Evolutionary conservation across 2,888 invertebrate genomes (phyloP), one percentile per base, ranked within the genome.

Genomic region (Eledona agricola): DNA sequence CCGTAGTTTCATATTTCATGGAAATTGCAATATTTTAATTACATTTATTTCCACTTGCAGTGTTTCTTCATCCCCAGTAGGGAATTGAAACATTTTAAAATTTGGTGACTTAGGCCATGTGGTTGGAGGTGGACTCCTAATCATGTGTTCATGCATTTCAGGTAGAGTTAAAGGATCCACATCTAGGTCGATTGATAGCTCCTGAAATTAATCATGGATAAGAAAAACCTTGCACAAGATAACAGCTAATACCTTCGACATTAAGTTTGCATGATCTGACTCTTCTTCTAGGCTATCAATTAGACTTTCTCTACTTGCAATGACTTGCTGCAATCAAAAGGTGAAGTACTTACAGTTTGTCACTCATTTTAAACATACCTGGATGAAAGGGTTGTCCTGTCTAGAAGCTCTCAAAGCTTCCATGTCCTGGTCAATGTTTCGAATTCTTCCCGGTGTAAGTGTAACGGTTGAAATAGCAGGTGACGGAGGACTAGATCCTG

Each of bases 351-450:
- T 12, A 1, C 17, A 5, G 9, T 11, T 13, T 13, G 32, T 17
- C 9, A 1, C 4, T 7, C n/a, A 25, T n/a, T 23, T 32, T 16
- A 22, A 34, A 51, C 50, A 47, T 72, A 88, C 89, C 83, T 89
- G 88, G 55, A 91, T 78, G 72, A 89, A 90, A 1, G 91, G 91
- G 77, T 92, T 91, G 75, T 92, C 91, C 75, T 90, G 90, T 54
- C 91, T 80, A 4, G 90, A 90, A 29, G 89, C 80, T 66, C 90
- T 81, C 26, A 91, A 78, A 12, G 89, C 88, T 73, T 90, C 89
- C 89, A 91, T 90, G 70, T 91, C 91, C 76, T 89, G 88, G 67
- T 89, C 89, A 67, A 89, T 88, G 75, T 89, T 88, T 62, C 89
- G 80, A 55, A 87, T 86, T 59, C 88, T 79, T 10, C 89, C 89